Percentiles rank a stretch among this genome's conserved stretches.
phyloP scores from a whole-genome alignment of 2,888 invertebrate species.

The Athrips mouffetella region DNA sequence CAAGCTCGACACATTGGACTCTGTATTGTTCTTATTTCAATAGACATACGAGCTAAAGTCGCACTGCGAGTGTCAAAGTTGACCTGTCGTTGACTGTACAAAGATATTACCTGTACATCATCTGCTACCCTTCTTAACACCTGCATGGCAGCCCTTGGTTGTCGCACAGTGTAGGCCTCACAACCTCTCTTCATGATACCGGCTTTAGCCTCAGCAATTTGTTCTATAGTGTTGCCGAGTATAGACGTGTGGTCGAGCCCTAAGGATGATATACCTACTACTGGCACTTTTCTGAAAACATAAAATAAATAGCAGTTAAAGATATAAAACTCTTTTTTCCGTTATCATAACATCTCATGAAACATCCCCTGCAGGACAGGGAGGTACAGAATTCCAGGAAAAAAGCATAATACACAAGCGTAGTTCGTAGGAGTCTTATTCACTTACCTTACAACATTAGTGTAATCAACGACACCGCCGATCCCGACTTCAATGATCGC shows the following conservation, averaged over 20 bases:
- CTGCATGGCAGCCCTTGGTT: constrained; percentile 80
- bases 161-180: constrained; percentile 85
- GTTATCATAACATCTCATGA: too few species aligned
- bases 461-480: constrained; percentile 95
- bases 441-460: constrained; percentile 89
- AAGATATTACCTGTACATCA: constrained; percentile 79
- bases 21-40: too few species aligned
- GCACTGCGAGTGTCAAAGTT: too few species aligned
- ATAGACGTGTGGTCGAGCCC: constrained; percentile 93
- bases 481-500: constrained; percentile 98
- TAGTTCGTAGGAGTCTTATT: too few species aligned
- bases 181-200: constrained; percentile 93
- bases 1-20: too few species aligned
- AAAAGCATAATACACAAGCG: background rate
- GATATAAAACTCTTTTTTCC: too few species aligned
- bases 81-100: too few species aligned
- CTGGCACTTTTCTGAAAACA: constrained; percentile 83
- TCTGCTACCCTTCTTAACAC: constrained; percentile 82
- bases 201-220: constrained; percentile 96
- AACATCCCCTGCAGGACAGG: too few species aligned
- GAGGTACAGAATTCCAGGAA: too few species aligned
- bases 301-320: too few species aligned
- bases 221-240: constrained; percentile 88
- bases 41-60: too few species aligned
- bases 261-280: constrained; percentile 93